Evolutionary conservation across 2,113 vertebrate genomes (phyloP), one percentile per base, ranked within the genome.

Genomic region (Cricetomys ansorgei): DNA sequence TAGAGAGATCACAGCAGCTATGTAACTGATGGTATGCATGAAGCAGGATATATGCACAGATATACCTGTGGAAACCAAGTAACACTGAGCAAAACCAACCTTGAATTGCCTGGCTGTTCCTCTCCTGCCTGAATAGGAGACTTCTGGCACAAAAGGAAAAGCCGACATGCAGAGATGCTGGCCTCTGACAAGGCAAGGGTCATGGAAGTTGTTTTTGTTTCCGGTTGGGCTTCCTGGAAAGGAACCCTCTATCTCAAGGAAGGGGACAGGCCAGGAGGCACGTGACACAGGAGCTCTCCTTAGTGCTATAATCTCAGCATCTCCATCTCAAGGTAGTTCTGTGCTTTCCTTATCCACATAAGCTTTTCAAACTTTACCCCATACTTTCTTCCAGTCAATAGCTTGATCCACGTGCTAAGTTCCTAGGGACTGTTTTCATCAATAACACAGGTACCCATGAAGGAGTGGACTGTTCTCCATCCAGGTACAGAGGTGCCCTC

Each of bases 381-480:
- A 16, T 45, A 27, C 5, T 11, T 29, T 72, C 13, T 8, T 29
- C 70, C n/a, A 53, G 12, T 17, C 37, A 23, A 5, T 17, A 11
- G 3, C 23, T 37, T 73, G 77, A 25, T 29, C 48, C 55, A 16
- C 1, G 25, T 59, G 10, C 53, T 10, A 40, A 21, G 17, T 25
- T 62, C 31, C 43, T 64, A 3, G 10, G 6, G 45, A 53, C 45
- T n/a, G 7, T 27, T 80, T 69, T 43, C 27, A 3, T 84, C 23
- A 23, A 69, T n/a, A 4, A 2, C 1, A 17, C 10, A 2, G 0
- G 5, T 3, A 57, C 0, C 7, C 62, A n/a, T 0, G n/a, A 50
- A 31, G 53, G 31, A 43, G 43, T 17, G 19, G 5, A 15, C 23
- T 10, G 1, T 59, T 5, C 7, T 15, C 40, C 13, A 19, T 43